Base-by-base conservation (phyloP, 1,140 invertebrate species). In the Alviniconcha marisindica region DNA sequence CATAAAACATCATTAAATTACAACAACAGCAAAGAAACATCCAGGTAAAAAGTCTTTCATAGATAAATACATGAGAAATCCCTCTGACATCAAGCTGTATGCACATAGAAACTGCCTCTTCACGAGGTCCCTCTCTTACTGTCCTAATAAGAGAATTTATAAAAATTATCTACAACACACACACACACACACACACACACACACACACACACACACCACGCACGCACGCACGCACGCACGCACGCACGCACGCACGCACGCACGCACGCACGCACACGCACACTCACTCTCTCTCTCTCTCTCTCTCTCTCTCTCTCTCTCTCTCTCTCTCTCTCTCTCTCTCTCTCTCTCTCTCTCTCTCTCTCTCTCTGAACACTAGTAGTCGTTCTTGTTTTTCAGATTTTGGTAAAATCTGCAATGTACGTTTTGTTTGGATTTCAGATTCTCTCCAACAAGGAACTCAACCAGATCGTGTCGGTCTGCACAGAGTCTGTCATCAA, bases 401-500 rank as follows among this genome's bases (percentile, higher is more conserved):
- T n/a, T n/a, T n/a, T n/a, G 60, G 44, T 71, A 44, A 44, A 28
- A 79, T 51, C 10, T 48, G 10, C 4, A 51, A 73, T 31, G 36
- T 82, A 33, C 10, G 24, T 33, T 51, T 66, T 77, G 28, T 84
- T 80, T 74, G 78, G n/a, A 36, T 86, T 85, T 56, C 87, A 90
- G 89, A 89, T 92, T 28, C 56, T 92, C 51, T 87, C 85, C 60
- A 92, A 92, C 87, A 83, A 81, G 36, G 91, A 90, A 44, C 84
- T 92, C 15, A 91, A 90, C 69, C 92, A 93, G 80, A 85, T 92
- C 14, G 88, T 92, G 38, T 90, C 92, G 14, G 88, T 92, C 12
- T 93, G 92, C 84, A 90, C 91, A 36, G 91, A 93, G 81, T 91
- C 92, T 42, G 83, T 90, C 21, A 89, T 93, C 14, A 93, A 92